phyloP scores from a whole-genome alignment of 2,888 invertebrate genomes.

The Dorcus hopei region DNA sequence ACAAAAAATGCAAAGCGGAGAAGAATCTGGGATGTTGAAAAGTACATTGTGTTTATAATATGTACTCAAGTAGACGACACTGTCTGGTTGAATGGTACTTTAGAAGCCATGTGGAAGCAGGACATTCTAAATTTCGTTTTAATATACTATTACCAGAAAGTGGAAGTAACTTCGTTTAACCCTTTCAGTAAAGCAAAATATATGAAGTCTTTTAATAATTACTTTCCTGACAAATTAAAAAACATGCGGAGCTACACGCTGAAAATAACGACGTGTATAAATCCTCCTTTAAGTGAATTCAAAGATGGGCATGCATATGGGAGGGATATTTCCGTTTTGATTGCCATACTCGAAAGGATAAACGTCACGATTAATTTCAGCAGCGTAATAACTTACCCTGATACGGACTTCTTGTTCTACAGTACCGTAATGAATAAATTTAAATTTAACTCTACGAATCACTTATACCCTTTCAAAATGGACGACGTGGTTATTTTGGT shows the following conservation, averaged over 20 bases:
- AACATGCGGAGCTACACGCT: background rate
- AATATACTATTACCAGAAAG: background rate
- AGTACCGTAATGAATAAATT: background rate
- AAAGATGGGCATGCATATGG: background rate
- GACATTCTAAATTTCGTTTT: background rate
- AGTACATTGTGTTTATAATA: background rate
- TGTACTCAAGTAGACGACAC: background rate
- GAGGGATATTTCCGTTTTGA: background rate
- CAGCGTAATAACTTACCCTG: too few species aligned
- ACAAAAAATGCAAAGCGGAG: too few species aligned
- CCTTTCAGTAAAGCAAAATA: background rate
- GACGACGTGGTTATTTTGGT: slow-evolving; percentile 2
- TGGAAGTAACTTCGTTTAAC: background rate
- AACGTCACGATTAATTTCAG: too few species aligned
- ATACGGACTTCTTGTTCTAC: too few species aligned
- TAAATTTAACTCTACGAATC: background rate
- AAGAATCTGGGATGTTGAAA: too few species aligned
- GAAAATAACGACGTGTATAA: background rate
- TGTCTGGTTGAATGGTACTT: background rate
- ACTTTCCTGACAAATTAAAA: background rate
- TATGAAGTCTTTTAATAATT: background rate
- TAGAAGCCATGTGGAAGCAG: background rate
- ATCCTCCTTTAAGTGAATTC: background rate
- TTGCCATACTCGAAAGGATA: background rate
- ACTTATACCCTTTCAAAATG: background rate